These are phyloP conservation scores for Meda fulgida DNA, from an alignment of 2,797 vertebrate genomes.

Conservation along the genomic window DNA sequence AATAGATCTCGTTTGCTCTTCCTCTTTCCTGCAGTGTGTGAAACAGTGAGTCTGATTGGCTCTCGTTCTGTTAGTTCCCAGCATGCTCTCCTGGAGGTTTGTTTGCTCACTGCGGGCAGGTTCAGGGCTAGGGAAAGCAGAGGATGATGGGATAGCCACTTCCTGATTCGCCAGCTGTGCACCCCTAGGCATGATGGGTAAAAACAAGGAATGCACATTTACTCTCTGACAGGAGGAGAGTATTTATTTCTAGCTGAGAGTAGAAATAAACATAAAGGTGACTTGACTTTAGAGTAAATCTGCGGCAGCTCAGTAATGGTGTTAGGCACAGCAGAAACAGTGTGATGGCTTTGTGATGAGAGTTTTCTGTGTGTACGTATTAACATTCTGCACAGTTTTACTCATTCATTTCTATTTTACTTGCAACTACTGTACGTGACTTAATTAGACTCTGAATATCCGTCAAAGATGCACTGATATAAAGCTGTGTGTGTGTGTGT, in stretches of 20 bases:
- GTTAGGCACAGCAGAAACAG: too few species aligned
- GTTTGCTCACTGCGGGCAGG: not conserved
- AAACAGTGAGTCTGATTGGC: not conserved
- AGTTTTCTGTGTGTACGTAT: not conserved
- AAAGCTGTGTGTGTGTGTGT: not conserved
- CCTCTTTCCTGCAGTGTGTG: not conserved
- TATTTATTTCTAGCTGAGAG: too few species aligned
- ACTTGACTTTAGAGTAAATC: not conserved
- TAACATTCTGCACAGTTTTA: not conserved
- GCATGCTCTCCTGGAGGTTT: slow-evolving; percentile 20
- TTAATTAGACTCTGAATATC: not conserved
- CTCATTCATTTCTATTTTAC: not conserved
- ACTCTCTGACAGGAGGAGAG: not conserved
- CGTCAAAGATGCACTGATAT: not conserved
- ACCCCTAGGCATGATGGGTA: slow-evolving; percentile 13
- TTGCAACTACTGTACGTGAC: not conserved
- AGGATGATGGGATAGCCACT: slow-evolving; percentile 35
- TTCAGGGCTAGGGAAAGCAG: not conserved
- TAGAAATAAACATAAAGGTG: not conserved
- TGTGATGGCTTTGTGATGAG: too few species aligned
- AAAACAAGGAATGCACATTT: not conserved
- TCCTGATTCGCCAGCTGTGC: slow-evolving; percentile 16
- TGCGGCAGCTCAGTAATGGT: not conserved
- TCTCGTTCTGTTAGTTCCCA: not conserved
- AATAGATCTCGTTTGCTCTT: not conserved